Conservation (phyloP, 2,888 invertebrate genomes). For the Hypolimnas misippus region DNA sequence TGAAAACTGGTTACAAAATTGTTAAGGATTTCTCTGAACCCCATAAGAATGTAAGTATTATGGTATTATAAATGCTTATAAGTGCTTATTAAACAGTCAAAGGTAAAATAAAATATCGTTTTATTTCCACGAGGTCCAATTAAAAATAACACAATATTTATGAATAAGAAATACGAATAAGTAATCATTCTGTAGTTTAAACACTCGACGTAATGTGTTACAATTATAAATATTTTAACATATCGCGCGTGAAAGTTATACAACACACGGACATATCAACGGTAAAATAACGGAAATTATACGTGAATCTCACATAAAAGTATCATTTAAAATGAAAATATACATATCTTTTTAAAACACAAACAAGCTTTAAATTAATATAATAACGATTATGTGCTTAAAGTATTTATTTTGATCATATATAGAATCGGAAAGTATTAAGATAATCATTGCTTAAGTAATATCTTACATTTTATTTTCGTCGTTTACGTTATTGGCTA, state of each 20-base stretch:
- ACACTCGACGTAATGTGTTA: slow-evolving; percentile 10
- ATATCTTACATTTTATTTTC: too few relatives aligned
- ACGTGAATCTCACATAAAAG: slow-evolving; percentile 43
- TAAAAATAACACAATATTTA: slow-evolving; percentile 5
- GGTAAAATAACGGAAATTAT: slow-evolving; percentile 41
- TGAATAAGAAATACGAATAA: not conserved
- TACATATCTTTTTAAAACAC: not conserved
- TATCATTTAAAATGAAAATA: slow-evolving; percentile 3
- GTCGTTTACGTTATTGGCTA: too few relatives aligned
- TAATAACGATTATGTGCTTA: too few relatives aligned
- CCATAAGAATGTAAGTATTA: slow-evolving; percentile 69
- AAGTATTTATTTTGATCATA: too few relatives aligned
- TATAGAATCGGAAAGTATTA: too few relatives aligned
- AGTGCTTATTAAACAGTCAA: too few relatives aligned
- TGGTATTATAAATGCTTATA: not conserved
- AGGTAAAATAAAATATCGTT: not conserved
- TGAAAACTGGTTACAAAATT: slow-evolving; percentile 77
- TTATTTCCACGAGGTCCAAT: not conserved
- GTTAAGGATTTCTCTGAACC: slow-evolving; percentile 75
- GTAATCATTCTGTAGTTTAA: not conserved
- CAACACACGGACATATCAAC: slow-evolving; percentile 31
- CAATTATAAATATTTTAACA: slow-evolving; percentile 9
- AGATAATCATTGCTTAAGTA: too few relatives aligned
- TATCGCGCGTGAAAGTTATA: slow-evolving; percentile 33
- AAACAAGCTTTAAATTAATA: not conserved